These are phyloP conservation scores for Serilophus lunatus DNA, from an alignment of 2,113 vertebrate species.

Conservation along the genomic window DNA sequence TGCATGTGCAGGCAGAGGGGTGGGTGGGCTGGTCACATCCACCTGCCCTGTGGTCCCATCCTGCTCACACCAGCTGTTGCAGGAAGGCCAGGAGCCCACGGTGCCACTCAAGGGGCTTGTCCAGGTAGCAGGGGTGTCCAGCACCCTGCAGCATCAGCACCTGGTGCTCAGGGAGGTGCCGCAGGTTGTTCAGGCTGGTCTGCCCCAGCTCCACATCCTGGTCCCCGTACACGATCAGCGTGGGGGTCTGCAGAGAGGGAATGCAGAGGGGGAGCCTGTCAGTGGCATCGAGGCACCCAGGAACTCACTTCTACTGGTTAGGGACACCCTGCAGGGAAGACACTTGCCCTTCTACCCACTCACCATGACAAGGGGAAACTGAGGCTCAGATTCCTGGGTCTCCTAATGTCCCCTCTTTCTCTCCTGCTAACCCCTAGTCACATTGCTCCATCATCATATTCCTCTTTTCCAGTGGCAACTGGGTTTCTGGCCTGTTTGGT, in stretches of 20 bases:
- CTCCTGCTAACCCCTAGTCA: neutral
- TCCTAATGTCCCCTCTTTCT: neutral
- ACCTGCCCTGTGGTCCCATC: rapidly evolving
- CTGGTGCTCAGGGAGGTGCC: slow-evolving; percentile 82
- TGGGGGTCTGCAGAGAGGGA: slow-evolving; percentile 74
- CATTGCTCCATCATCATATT: neutral
- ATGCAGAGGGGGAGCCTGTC: neutral
- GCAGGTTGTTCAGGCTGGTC: slow-evolving; percentile 83
- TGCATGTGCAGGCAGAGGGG: neutral
- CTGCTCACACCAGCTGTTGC: slow-evolving; percentile 65
- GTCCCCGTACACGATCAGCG: slow-evolving; percentile 91
- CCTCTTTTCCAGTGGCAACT: neutral
- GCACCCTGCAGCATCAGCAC: slow-evolving; percentile 88
- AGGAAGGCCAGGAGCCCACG: slow-evolving; percentile 83
- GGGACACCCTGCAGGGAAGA: neutral
- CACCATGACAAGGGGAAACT: neutral
- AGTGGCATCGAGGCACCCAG: neutral
- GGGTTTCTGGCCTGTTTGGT: neutral
- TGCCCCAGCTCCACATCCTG: slow-evolving; percentile 85
- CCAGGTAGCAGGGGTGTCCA: slow-evolving; percentile 93
- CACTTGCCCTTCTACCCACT: neutral
- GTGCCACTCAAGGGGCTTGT: slow-evolving; percentile 90
- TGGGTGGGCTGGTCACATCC: neutral
- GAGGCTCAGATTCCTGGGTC: neutral
- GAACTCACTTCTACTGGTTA: neutral